phyloP scores from a whole-genome alignment of 2,113 vertebrate genomes.

The Mesocricetus auratus region DNA sequence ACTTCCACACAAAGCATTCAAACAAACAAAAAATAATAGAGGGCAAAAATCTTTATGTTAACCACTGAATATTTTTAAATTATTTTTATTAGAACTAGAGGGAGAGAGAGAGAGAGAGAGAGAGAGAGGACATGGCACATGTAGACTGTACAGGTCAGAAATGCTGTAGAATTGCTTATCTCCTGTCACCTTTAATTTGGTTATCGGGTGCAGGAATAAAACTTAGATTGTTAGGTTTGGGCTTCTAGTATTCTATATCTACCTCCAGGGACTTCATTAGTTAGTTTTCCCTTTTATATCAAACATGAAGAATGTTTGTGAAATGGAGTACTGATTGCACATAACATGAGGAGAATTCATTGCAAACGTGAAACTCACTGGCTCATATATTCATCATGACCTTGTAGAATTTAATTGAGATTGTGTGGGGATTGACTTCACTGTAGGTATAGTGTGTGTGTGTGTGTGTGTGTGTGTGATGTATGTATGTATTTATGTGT shows the following conservation, averaged over 20 bases:
- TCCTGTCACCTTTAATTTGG: neutral
- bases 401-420: neutral
- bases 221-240: neutral
- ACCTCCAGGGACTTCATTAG: no score
- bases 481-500: neutral
- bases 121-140: neutral
- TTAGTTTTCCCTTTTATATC: neutral
- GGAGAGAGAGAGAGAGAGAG: neutral
- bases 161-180: neutral
- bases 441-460: neutral
- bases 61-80: neutral
- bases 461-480: neutral
- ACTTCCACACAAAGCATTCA: neutral
- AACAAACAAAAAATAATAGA: neutral
- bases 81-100: neutral
- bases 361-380: neutral
- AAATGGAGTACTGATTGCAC: neutral
- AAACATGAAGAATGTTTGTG: neutral
- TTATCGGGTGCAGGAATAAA: neutral
- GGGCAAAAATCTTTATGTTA: neutral
- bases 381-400: neutral
- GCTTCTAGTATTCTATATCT: no score
- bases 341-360: neutral
- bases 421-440: neutral
- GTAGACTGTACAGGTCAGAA: neutral